Evolutionary conservation across 2,888 invertebrate species (phyloP).

Genomic region (Apotomis betuletana): DNA sequence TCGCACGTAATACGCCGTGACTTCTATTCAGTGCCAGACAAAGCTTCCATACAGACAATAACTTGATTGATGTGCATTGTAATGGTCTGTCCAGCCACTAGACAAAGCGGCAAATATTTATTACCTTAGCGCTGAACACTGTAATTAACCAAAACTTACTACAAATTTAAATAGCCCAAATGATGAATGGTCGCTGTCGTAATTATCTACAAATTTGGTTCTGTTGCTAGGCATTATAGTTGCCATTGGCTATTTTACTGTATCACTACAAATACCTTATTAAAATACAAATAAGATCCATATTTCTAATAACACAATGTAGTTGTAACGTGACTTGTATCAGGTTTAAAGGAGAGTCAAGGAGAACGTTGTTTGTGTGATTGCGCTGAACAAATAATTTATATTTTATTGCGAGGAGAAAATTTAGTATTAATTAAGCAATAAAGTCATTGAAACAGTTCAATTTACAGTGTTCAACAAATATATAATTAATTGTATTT

Average conservation of each 20-base stretch:
- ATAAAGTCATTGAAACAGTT: neutral
- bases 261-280: slow-evolving; percentile 5
- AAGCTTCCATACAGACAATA: slow-evolving; percentile 36
- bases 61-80: slow-evolving; percentile 39
- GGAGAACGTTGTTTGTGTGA: slow-evolving; percentile 24
- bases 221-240: slow-evolving; percentile 18
- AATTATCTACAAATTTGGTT: slow-evolving; percentile 38
- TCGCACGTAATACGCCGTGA: slow-evolving; percentile 33
- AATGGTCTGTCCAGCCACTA: slow-evolving; percentile 34
- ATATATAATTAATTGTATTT: neutral
- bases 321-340: slow-evolving; percentile 14
- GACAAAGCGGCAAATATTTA: slow-evolving; percentile 36
- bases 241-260: neutral
- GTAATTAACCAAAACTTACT: slow-evolving; percentile 38
- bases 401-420: neutral
- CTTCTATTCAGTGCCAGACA: slow-evolving; percentile 36
- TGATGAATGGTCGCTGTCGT: slow-evolving; percentile 33
- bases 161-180: slow-evolving; percentile 34
- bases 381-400: slow-evolving; percentile 22
- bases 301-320: neutral
- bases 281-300: slow-evolving; percentile 11
- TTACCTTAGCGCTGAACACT: slow-evolving; percentile 25
- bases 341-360: slow-evolving; percentile 32
- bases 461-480: slow-evolving; percentile 5
- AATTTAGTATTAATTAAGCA: slow-evolving; percentile 6